Percentiles rank a stretch among this genome's conserved stretches.
These are phyloP conservation scores for Schrankia costaestrigalis DNA, from an alignment of 2,888 invertebrate genomes.

Conservation along the genomic window DNA sequence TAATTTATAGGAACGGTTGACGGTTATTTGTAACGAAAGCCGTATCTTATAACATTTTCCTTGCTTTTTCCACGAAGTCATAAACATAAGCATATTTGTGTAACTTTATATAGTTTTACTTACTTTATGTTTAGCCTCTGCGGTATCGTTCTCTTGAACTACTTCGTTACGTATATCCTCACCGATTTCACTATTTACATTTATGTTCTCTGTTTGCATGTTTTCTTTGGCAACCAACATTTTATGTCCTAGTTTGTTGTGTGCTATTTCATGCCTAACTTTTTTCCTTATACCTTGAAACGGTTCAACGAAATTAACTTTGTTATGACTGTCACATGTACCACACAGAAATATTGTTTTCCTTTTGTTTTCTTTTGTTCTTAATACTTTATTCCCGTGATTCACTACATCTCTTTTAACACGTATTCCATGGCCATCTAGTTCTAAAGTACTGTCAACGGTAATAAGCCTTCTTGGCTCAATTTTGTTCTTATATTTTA, in stretches of 20 bases:
- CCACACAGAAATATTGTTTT: conserved; percentile 38
- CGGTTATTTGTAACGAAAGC: too few species aligned
- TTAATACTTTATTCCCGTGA: conserved; percentile 8
- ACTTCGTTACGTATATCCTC: conserved; percentile 28
- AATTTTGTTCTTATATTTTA: conserved; percentile 37
- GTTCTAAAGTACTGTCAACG: conserved; percentile 47
- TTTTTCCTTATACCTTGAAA: too few species aligned
- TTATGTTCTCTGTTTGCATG: conserved; percentile 8
- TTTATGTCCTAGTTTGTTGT: too few species aligned
- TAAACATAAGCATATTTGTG: not conserved
- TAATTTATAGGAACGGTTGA: too few species aligned
- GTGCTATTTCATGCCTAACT: too few species aligned
- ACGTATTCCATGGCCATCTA: conserved; percentile 52
- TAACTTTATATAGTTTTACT: conserved; percentile 15
- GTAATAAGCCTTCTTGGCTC: conserved; percentile 37
- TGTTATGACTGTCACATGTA: conserved; percentile 30
- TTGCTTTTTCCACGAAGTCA: too few species aligned
- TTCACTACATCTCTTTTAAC: conserved; percentile 43
- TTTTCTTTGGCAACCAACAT: conserved; percentile 11
- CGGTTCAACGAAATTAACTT: conserved; percentile 10
- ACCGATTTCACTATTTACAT: conserved; percentile 10
- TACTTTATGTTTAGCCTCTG: conserved; percentile 34
- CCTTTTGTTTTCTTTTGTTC: conserved; percentile 31
- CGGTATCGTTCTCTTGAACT: conserved; percentile 29
- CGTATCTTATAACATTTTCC: too few species aligned